Evolutionary conservation across 2,888 invertebrate genomes (phyloP), one percentile per base, ranked within the genome.

Genomic region (Eupithecia abbreviata): DNA sequence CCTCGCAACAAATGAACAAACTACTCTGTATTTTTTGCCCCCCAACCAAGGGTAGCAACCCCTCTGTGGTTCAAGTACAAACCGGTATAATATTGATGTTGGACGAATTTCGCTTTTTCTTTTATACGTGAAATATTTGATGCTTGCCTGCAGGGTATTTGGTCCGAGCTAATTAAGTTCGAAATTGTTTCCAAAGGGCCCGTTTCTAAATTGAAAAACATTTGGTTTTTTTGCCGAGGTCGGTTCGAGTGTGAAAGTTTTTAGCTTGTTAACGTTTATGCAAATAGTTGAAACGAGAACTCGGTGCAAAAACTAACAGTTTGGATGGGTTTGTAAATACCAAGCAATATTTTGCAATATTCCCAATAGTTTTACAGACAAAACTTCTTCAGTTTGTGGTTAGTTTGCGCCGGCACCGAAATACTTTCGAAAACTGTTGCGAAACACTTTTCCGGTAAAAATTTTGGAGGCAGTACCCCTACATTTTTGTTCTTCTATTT

Each of bases 1-100:
- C 86, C 85, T 84, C 87, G 84, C 82, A 85, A 84, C 87, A 90
- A 90, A 90, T 90, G 87, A 90, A 90, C 88, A 87, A 89, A 89
- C 87, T 88, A 87, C 86, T 82, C 80, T 73, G 80, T 86, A 83
- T 89, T 87, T 87, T 86, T 86, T 76, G 74, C 73, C 69, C 77
- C 77, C 73, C 65, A 71, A 76, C 72, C 71, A 79, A 85, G 86
- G 86, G 89, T 18, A 82, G 77, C 75, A 77, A 74, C 82, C 85
- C 84, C 82, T 82, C 68, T 81, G 80, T 68, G 84, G 73, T 78
- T 80, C 71, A 77, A 75, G 78, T 62, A 62, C 30, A 76, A 81
- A 78, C 74, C 68, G 72, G 76, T 79, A 76, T 76, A 77, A 75
- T 77, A 79, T 79, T 77, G 82, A 76, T 77, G 74, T 75, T 73